Evolutionary conservation across 2,888 invertebrate genomes (phyloP).

Genomic region (Tenthredo scrophulariae): DNA sequence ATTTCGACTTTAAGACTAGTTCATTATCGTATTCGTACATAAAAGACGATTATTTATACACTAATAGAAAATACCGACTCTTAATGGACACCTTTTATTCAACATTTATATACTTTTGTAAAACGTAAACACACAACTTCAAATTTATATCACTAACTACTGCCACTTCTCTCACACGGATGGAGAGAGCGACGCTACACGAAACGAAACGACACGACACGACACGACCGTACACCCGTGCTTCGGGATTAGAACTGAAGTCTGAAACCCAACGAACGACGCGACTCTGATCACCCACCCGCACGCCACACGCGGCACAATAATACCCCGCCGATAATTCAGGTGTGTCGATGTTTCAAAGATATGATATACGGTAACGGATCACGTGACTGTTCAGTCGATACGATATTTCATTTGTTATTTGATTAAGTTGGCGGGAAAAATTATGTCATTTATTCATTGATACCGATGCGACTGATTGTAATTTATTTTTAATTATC

Average conservation of each 20-base stretch:
- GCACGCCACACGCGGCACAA: not conserved
- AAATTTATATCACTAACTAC: not conserved
- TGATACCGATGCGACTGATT: not conserved
- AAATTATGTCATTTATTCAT: not conserved
- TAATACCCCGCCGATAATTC: constrained; percentile 17
- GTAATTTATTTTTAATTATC: not conserved
- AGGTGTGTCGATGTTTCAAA: not conserved
- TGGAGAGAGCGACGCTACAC: constrained; percentile 41
- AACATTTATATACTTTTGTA: not conserved
- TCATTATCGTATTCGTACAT: not conserved
- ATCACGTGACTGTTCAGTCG: not conserved
- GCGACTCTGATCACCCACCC: constrained; percentile 21
- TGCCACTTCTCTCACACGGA: not conserved
- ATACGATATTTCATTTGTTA: not conserved
- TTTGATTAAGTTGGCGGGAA: not conserved
- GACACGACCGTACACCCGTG: constrained; percentile 63
- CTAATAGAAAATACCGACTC: not conserved
- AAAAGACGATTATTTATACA: not conserved
- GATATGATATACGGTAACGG: not conserved
- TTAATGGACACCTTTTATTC: not conserved
- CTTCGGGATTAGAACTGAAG: constrained; percentile 71
- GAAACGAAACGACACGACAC: not conserved
- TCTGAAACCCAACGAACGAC: constrained; percentile 60
- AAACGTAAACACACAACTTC: not conserved
- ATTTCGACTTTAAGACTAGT: not conserved